Conservation (phyloP, 1,140 invertebrate genomes). For the Phymorhynchus buccinoides region DNA sequence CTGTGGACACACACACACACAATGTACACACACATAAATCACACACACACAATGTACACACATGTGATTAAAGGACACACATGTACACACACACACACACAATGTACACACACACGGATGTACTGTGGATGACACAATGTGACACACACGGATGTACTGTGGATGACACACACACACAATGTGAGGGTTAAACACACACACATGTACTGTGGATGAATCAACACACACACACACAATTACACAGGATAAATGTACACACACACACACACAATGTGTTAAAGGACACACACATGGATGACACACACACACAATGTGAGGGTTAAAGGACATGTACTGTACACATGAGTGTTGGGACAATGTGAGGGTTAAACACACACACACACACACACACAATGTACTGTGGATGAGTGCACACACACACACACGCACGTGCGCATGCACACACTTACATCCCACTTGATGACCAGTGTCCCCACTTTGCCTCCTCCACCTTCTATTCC, state of each 20-base stretch:
- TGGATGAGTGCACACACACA: background rate
- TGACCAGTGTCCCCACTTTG: constrained; percentile 53
- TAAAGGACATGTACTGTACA: no score
- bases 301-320: background rate
- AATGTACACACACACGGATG: no score
- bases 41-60: no score
- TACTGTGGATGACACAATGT: no score
- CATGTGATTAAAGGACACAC: no score
- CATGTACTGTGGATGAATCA: no score
- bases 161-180: background rate
- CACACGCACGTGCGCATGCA: background rate
- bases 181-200: no score
- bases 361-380: constrained; percentile 11
- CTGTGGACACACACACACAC: no score
- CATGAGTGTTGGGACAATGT: no score
- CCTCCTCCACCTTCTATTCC: constrained; percentile 59
- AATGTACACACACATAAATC: no score
- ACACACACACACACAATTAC: background rate
- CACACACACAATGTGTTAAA: background rate
- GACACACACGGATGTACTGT: no score
- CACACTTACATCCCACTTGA: constrained; percentile 58
- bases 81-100: no score
- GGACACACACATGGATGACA: background rate
- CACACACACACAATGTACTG: background rate
- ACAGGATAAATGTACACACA: background rate